phyloP scores from a whole-genome alignment of 2,113 vertebrate species.

The Mesembrinibis cayennensis region DNA sequence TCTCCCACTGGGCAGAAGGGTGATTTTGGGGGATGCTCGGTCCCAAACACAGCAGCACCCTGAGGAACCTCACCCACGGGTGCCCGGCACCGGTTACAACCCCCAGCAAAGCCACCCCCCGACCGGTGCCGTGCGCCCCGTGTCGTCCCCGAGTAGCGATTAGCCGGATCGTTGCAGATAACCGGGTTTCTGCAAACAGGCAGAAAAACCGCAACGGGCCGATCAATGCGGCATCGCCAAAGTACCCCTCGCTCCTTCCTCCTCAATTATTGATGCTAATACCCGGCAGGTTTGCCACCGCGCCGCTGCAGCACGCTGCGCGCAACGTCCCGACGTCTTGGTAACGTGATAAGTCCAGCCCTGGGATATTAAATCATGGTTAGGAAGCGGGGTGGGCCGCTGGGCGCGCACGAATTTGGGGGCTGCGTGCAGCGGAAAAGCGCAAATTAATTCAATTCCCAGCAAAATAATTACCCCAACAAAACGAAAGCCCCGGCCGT shows the following conservation, averaged over 20 bases:
- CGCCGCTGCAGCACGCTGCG: fast-evolving
- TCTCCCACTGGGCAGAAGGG: fast-evolving
- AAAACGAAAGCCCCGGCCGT: not conserved
- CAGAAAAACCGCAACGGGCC: fast-evolving
- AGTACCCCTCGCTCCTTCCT: not conserved
- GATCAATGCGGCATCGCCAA: fast-evolving
- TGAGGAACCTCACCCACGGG: not conserved
- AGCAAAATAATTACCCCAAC: not conserved
- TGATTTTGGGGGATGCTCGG: fast-evolving
- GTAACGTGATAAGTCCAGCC: not conserved
- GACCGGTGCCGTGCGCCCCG: fast-evolving
- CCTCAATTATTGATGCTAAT: not conserved
- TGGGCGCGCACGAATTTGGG: fast-evolving
- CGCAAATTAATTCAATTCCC: not conserved
- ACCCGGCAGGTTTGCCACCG: not conserved
- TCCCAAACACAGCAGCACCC: not conserved
- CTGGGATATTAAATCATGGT: not conserved
- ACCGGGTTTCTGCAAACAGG: fast-evolving
- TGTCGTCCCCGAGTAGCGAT: not conserved
- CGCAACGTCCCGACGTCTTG: not conserved
- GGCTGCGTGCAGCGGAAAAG: not conserved
- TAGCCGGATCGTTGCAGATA: fast-evolving
- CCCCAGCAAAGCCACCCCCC: not conserved
- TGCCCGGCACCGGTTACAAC: fast-evolving
- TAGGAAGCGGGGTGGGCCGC: not conserved